Base-by-base conservation (phyloP, 1,140 invertebrate species). In the Aphelenchoides fujianensis region DNA sequence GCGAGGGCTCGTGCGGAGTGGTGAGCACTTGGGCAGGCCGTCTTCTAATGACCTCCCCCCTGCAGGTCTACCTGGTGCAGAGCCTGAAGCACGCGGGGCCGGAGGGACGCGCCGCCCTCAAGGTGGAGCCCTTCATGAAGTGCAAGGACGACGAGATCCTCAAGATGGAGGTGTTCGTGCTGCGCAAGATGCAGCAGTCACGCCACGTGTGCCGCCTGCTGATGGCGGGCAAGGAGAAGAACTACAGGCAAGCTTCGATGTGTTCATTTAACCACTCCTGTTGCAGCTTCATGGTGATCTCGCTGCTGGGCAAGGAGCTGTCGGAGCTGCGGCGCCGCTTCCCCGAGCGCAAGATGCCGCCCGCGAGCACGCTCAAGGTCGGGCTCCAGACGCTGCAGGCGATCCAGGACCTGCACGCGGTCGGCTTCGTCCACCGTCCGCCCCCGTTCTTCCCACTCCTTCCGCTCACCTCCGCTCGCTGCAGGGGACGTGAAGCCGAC, bases 81-180 rank as follows among this genome's bases (percentile, higher is more conserved):
- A n/a, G n/a, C n/a, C n/a, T n/a, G n/a, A n/a, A n/a, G n/a, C n/a
- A n/a, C n/a, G n/a, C n/a, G n/a, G n/a, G n/a, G n/a, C n/a, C n/a
- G n/a, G n/a, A n/a, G n/a, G n/a, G n/a, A n/a, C n/a, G n/a, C n/a
- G n/a, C n/a, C n/a, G n/a, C n/a, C n/a, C n/a, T n/a, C 73, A 79
- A 79, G 41, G 77, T 80, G 16, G 78, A 79, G 54, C 71, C 74
- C 16, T 62, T 64, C 35, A 78, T 76, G 75, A 75, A 76, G 37
- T 57, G 61, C n/a, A 71, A 72, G 32, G 73, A 76, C 30, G 74
- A 77, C 30, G 74, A 77, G 59, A 76, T 75, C n/a, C 71, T 81
- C 1, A 79, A 77, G 53, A 82, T 82, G 79, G 79, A 81, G 57
- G 69, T 76, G 3, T 77, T 67, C 41, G 79, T 82, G 19, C 37